Conservation (phyloP, 1,140 invertebrate species). For the Drosophila pseudoananassae region DNA sequence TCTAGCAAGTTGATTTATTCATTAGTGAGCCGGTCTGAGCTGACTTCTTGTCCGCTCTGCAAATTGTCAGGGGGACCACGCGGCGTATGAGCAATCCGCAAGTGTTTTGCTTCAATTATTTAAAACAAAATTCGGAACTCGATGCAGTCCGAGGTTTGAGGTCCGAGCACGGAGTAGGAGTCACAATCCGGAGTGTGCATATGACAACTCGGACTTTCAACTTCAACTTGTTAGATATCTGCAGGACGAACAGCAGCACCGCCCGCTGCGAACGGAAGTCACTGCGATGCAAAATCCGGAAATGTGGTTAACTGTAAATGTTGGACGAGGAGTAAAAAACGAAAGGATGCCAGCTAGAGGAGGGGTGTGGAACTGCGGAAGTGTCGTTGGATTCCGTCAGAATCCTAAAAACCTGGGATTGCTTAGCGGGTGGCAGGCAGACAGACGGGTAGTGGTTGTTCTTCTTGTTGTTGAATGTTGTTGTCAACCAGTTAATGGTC, state of each 20-base stretch:
- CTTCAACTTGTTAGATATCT: constrained; percentile 20
- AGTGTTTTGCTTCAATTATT: constrained; percentile 51
- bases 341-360: neutral
- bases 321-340: constrained; percentile 47
- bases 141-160: neutral
- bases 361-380: constrained; percentile 38
- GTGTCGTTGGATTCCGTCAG: constrained; percentile 59
- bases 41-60: constrained; percentile 36
- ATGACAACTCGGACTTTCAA: constrained; percentile 38
- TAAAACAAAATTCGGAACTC: constrained; percentile 32
- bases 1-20: constrained; percentile 66
- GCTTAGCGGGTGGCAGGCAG: constrained; percentile 23
- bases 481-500: constrained; percentile 65
- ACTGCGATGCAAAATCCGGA: constrained; percentile 64
- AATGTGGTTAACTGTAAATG: constrained; percentile 72
- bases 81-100: constrained; percentile 42
- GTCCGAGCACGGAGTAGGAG: no score
- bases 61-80: neutral
- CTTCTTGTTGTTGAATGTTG: constrained; percentile 36
- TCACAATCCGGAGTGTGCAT: constrained; percentile 15
- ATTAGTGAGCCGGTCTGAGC: constrained; percentile 48
- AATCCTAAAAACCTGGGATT: constrained; percentile 26
- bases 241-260: neutral
- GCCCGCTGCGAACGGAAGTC: constrained; percentile 49
- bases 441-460: constrained; percentile 12